Base-by-base conservation (phyloP, 2,888 invertebrate species). In the Scaptomyza parva region DNA sequence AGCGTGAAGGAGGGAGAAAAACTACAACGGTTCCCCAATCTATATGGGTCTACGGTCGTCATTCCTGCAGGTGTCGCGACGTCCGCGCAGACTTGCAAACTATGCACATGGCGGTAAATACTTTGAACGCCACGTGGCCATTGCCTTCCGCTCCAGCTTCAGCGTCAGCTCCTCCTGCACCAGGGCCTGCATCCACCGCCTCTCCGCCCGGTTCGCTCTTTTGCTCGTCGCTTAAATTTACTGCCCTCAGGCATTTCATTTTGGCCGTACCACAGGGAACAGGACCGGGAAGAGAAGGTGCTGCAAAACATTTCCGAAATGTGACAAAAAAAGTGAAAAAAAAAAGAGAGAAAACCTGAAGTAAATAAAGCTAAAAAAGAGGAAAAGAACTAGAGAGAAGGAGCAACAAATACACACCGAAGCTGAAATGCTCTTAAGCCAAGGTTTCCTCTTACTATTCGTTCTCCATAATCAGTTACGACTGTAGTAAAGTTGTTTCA, bases 51-150 rank as follows among this genome's bases (percentile, higher is more conserved):
- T 48, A 24, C 37, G 14, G 26, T 37, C 48, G 64, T 37, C 72
- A 80, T 77, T 81, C 86, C 84, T 70, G 88, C 86, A 83, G 86
- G 88, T 83, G 82, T 83, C 84, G 82, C 70, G 78, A 64, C 58
- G 41, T 74, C 52, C 83, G 79, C 87, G 84, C 80, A 88, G 86
- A 87, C 88, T 83, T 83, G 73, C 86, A 86, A 83, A 86, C 86
- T 83, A 86, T 87, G 82, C 83, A 82, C 82, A 86, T 79, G 86
- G 82, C 88, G 88, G 82, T 82, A 82, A 87, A 82, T 82, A 82
- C 88, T 85, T 66, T 28, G 48, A 51, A 73, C 80, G 80, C 88
- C 79, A 76, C 83, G 70, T 78, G 87, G 66, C 76, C 68, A 37
- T 37, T 57, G 59, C 57, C 35, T 5, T 14, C 37, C 9, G 2